Conservation (phyloP, 2,113 vertebrate species). For the Calyptomena viridis region DNA sequence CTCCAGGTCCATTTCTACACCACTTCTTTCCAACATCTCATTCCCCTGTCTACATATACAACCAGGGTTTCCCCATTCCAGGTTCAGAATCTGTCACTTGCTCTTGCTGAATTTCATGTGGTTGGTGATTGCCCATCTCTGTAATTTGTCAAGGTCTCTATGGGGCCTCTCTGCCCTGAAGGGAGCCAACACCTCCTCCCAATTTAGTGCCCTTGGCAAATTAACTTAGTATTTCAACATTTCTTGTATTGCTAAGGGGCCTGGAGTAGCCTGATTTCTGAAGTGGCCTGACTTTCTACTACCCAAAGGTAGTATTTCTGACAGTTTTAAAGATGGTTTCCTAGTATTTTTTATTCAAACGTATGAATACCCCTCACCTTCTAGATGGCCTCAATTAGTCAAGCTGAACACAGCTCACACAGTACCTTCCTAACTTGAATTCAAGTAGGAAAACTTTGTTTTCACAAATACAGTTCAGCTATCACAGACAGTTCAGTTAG, state of each 20-base stretch:
- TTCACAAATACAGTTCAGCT: neutral
- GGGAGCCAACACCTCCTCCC: rapidly evolving
- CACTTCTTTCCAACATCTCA: neutral
- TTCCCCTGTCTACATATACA: neutral
- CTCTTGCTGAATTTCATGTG: neutral
- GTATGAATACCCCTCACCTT: neutral
- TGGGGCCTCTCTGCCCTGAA: neutral
- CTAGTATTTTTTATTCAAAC: neutral
- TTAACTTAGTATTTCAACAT: neutral
- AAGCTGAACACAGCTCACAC: neutral
- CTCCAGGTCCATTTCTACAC: rapidly evolving
- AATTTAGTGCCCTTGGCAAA: neutral
- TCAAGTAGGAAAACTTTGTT: neutral
- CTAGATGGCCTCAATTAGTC: neutral
- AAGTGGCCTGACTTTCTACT: neutral
- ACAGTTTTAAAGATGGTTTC: neutral
- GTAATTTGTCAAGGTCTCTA: neutral
- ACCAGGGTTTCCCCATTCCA: rapidly evolving
- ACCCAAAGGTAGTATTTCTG: neutral
- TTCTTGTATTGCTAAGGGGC: neutral
- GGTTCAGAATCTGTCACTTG: rapidly evolving
- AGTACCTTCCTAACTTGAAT: neutral
- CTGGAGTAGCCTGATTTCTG: neutral
- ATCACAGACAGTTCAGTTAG: neutral
- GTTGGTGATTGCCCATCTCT: neutral